Evolutionary conservation across 2,113 vertebrate species (phyloP).

Genomic region (Mormyrus lacerda): DNA sequence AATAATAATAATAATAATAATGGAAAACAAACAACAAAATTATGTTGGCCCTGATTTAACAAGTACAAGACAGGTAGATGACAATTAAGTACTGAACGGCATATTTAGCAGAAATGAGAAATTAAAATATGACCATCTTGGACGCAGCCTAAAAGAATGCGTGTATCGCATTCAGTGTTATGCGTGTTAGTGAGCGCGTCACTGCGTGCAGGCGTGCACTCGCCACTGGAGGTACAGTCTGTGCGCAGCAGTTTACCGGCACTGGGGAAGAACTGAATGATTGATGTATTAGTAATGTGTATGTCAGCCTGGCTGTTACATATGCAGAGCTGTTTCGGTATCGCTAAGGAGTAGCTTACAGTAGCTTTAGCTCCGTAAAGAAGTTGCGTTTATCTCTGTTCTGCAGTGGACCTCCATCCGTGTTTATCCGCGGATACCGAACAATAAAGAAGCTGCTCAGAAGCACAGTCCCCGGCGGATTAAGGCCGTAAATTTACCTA

Average conservation of each 20-base stretch:
- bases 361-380: not conserved
- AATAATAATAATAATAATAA: not conserved
- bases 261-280: not conserved
- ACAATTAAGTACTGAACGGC: not conserved
- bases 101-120: not conserved
- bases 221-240: not conserved
- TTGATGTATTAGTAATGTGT: not conserved
- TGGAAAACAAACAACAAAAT: not conserved
- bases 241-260: not conserved
- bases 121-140: not conserved
- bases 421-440: not conserved
- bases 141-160: not conserved
- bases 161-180: not conserved
- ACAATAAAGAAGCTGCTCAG: not conserved
- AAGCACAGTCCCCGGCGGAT: constrained; percentile 2
- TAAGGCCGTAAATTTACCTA: not conserved
- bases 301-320: not conserved
- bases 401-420: not conserved
- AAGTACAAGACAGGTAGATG: not conserved
- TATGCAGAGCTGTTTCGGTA: not conserved
- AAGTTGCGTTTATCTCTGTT: not conserved
- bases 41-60: not conserved
- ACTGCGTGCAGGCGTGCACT: not conserved
- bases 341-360: not conserved
- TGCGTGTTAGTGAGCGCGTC: not conserved